These are phyloP conservation scores for Calycopis cecrops DNA, from an alignment of 1,140 invertebrate genomes.

Conservation along the genomic window DNA sequence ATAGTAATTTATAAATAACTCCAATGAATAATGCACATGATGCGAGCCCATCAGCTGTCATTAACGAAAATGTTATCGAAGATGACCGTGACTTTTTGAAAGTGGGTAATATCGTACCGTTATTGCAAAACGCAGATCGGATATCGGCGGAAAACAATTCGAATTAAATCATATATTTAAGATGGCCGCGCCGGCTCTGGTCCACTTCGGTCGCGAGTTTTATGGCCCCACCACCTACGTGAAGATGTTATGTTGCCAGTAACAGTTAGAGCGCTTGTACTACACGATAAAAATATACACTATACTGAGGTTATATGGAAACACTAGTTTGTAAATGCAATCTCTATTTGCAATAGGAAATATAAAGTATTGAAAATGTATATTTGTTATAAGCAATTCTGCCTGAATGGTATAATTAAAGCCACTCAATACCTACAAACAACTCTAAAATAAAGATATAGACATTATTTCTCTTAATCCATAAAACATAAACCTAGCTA, in stretches of 20 bases:
- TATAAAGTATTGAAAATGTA: too few species aligned
- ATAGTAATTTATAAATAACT: constrained; percentile 30
- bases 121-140: constrained; percentile 48
- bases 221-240: constrained; percentile 55
- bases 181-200: constrained; percentile 50
- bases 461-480: not conserved
- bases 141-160: constrained; percentile 50
- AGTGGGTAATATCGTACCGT: constrained; percentile 45
- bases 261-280: constrained; percentile 29
- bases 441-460: too few species aligned
- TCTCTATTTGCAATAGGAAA: too few species aligned
- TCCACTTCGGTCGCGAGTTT: constrained; percentile 36
- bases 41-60: constrained; percentile 39
- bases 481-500: not conserved
- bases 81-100: constrained; percentile 40
- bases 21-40: constrained; percentile 34
- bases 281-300: not conserved
- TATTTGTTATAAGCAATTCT: too few species aligned
- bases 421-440: too few species aligned
- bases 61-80: constrained; percentile 39
- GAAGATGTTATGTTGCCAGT: constrained; percentile 55
- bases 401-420: too few species aligned
- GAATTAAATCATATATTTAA: constrained; percentile 69
- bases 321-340: not conserved
- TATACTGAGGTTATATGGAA: constrained; percentile 1